Percentiles rank a stretch among this genome's conserved stretches.
Conservation (phyloP, 2,797 vertebrate species). For the Malurus splendens region DNA sequence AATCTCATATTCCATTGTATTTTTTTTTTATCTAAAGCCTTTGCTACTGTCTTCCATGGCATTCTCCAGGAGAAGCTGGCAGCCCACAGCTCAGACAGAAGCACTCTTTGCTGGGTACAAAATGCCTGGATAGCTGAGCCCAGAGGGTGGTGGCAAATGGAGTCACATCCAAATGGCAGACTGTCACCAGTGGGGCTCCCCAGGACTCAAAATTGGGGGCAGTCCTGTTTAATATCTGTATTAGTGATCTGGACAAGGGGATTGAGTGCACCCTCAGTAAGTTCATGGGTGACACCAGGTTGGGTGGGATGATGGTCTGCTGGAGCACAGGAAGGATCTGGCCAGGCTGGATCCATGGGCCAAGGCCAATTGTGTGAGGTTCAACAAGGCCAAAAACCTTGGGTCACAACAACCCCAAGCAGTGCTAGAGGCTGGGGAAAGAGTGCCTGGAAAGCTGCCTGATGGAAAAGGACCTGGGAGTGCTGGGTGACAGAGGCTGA, state of each 20-base stretch:
- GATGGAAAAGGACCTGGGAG: rapidly evolving
- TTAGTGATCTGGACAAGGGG: neutral
- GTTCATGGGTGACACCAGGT: neutral
- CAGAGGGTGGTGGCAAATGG: neutral
- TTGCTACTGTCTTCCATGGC: neutral
- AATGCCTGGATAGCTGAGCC: neutral
- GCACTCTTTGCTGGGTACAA: neutral
- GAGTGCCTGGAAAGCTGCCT: neutral
- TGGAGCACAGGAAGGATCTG: neutral
- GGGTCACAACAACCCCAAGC: rapidly evolving
- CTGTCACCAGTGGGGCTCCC: neutral
- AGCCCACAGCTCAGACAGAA: neutral
- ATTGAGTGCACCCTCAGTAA: neutral
- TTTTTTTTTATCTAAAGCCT: neutral
- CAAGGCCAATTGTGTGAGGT: neutral
- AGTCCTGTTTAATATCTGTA: neutral
- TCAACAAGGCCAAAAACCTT: neutral
- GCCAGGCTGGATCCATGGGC: rapidly evolving
- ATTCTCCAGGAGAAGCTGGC: neutral
- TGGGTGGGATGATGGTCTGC: neutral
- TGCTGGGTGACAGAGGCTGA: neutral
- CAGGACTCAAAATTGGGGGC: neutral
- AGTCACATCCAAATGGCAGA: neutral
- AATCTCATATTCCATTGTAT: neutral
- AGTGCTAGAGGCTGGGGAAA: neutral